Conservation (phyloP, 2,888 invertebrate genomes). For the Erebia epiphron region DNA sequence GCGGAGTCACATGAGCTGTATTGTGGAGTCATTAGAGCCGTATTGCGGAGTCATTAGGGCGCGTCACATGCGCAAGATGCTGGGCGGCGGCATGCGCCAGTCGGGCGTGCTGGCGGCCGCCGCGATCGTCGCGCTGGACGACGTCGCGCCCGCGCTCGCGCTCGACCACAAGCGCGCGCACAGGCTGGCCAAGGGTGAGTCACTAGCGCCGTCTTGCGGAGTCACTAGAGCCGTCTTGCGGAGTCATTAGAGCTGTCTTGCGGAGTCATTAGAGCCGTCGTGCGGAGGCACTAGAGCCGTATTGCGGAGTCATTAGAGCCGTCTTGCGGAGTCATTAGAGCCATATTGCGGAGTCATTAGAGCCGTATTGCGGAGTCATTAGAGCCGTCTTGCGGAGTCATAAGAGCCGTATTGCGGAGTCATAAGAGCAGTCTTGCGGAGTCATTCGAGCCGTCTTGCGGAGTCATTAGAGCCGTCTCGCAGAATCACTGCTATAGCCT, state of each 20-base stretch:
- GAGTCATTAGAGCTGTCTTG: too few species aligned
- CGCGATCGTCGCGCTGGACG: conserved; percentile 92
- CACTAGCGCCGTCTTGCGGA: background rate
- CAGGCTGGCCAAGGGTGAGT: conserved; percentile 86
- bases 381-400: too few species aligned
- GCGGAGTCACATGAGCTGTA: too few species aligned
- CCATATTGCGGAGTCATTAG: conserved; percentile 50
- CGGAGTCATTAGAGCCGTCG: background rate
- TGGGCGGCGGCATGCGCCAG: conserved; percentile 98
- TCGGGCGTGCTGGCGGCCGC: conserved; percentile 95
- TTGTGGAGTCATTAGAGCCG: too few species aligned
- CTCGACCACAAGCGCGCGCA: conserved; percentile 89
- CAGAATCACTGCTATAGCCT: too few species aligned
- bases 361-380: conserved; percentile 76
- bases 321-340: too few species aligned
- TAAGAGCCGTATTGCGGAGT: too few species aligned
- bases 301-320: too few species aligned
- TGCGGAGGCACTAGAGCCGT: too few species aligned
- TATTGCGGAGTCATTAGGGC: conserved; percentile 74
- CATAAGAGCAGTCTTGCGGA: too few species aligned
- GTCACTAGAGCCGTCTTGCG: too few species aligned
- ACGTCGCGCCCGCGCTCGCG: conserved; percentile 86
- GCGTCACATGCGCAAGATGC: conserved; percentile 89
- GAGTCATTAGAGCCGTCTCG: conserved; percentile 32
- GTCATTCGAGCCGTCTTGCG: conserved; percentile 92